Conservation (phyloP, 2,113 vertebrate genomes). For the Clupea harengus region DNA sequence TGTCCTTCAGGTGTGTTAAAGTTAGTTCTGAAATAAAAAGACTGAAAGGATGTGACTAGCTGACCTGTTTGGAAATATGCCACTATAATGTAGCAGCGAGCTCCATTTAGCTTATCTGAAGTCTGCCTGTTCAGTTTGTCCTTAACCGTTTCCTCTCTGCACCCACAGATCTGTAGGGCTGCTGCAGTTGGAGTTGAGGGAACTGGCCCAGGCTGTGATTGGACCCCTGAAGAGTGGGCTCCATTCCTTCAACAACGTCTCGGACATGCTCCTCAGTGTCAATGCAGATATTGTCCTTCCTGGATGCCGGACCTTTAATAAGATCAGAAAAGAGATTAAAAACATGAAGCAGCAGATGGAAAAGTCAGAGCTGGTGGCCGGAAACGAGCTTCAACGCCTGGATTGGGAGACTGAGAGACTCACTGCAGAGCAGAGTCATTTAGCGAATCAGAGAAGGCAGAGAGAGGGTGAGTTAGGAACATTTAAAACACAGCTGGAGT, state of each 20-base stretch:
- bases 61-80: no score
- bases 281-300: not conserved
- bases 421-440: not conserved
- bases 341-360: not conserved
- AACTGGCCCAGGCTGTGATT: not conserved
- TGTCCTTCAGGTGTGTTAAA: no score
- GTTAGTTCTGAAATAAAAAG: no score
- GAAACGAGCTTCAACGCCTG: not conserved
- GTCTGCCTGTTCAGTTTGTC: no score
- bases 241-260: not conserved
- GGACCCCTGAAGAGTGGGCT: not conserved
- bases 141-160: not conserved
- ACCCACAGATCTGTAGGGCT: not conserved
- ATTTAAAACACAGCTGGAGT: not conserved
- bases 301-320: not conserved
- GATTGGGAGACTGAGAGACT: not conserved
- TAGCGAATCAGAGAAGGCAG: not conserved
- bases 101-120: no score
- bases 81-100: no score
- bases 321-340: not conserved
- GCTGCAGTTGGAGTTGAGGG: not conserved
- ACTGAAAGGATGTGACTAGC: no score
- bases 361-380: not conserved
- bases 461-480: not conserved
- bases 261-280: not conserved